These are phyloP conservation scores for Paramisgurnus dabryanus DNA, from an alignment of 2,113 vertebrate genomes.

Conservation along the genomic window DNA sequence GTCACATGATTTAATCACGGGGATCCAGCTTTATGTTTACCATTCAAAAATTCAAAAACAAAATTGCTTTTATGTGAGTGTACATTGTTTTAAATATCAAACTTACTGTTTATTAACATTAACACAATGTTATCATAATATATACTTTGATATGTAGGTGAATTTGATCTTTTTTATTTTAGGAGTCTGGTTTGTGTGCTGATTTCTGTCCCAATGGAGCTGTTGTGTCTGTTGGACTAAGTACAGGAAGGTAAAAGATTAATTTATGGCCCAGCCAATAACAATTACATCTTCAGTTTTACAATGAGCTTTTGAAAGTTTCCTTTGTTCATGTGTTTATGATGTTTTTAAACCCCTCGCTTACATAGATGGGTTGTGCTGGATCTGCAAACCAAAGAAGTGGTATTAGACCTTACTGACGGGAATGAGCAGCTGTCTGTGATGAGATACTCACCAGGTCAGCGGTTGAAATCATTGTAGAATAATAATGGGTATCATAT, in stretches of 20 bases:
- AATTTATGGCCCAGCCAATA: background rate
- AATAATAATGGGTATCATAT: background rate
- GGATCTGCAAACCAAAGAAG: constrained; percentile 79
- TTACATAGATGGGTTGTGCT: constrained; percentile 82
- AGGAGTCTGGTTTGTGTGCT: constrained; percentile 89
- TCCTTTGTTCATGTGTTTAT: background rate
- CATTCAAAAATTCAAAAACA: too few relatives aligned
- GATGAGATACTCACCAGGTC: constrained; percentile 90
- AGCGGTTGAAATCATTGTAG: constrained; percentile 44
- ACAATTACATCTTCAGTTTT: constrained; percentile 10
- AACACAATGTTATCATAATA: background rate
- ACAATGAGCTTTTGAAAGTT: constrained; percentile 2
- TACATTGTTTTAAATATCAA: too few relatives aligned
- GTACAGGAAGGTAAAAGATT: constrained; percentile 79
- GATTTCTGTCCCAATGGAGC: constrained; percentile 86
- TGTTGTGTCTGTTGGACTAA: constrained; percentile 85
- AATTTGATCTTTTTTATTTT: constrained; percentile 6
- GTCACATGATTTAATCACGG: too few relatives aligned
- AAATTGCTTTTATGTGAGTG: background rate
- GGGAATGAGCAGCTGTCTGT: constrained; percentile 90
- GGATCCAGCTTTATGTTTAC: too few relatives aligned
- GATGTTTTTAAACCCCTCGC: background rate
- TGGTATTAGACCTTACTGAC: constrained; percentile 77
- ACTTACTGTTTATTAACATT: background rate
- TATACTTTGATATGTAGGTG: background rate